Evolutionary conservation across 2,113 vertebrate genomes (phyloP).

Genomic region (Heliornis fulica): DNA sequence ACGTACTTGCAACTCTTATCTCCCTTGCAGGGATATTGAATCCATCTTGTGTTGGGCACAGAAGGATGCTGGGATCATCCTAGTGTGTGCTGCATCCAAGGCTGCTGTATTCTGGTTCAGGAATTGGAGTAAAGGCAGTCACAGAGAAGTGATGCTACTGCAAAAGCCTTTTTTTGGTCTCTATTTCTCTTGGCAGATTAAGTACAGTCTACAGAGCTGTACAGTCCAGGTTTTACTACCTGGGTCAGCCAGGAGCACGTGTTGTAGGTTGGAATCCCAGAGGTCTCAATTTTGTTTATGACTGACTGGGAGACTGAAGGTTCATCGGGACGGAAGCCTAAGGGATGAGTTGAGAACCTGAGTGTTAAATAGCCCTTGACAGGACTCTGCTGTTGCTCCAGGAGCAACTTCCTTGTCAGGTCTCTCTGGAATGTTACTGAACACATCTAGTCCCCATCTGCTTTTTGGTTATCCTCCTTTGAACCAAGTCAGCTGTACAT

Average conservation of each 20-base stretch:
- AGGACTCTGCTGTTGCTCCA: not conserved
- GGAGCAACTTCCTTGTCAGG: not conserved
- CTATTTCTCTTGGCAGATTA: not conserved
- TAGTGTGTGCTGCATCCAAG: not conserved
- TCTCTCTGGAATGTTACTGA: not conserved
- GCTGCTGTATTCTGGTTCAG: not conserved
- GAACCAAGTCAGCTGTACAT: rapidly evolving
- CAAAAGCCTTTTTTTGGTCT: not conserved
- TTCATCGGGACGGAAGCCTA: rapidly evolving
- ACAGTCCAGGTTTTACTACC: not conserved
- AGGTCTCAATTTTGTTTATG: not conserved
- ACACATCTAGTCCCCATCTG: not conserved
- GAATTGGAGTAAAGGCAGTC: not conserved
- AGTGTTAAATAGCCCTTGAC: not conserved
- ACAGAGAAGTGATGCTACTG: not conserved
- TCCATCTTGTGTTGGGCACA: not conserved
- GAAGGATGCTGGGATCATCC: not conserved
- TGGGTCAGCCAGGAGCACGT: not conserved
- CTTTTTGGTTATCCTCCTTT: not conserved
- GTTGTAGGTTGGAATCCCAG: not conserved
- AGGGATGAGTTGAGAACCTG: not conserved
- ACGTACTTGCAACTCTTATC: not conserved
- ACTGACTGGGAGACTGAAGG: rapidly evolving
- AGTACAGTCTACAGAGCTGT: not conserved
- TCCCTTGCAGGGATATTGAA: not conserved